phyloP scores from a whole-genome alignment of 2,797 vertebrate species.

The Austrolebias charrua region DNA sequence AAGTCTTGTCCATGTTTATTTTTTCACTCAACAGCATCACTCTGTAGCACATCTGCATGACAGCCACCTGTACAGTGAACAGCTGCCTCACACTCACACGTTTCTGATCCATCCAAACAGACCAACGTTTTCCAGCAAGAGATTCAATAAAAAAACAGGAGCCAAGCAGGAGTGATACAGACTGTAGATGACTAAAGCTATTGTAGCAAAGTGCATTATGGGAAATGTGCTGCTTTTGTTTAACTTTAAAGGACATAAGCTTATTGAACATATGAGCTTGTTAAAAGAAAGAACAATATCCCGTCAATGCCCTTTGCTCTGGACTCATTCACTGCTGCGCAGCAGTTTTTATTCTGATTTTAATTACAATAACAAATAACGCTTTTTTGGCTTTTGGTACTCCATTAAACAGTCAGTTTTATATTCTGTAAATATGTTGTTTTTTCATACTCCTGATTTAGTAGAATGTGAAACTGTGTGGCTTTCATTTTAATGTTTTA shows the following conservation, averaged over 20 bases:
- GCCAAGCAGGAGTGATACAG: too few species aligned
- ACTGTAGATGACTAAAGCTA: neutral
- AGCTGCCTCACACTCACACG: neutral
- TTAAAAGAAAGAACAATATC: neutral
- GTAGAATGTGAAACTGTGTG: neutral
- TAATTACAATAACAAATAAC: too few species aligned
- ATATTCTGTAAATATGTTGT: too few species aligned
- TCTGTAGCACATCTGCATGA: neutral
- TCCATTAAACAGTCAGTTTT: too few species aligned
- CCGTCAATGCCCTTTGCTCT: neutral
- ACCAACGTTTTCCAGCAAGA: neutral
- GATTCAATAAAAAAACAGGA: neutral
- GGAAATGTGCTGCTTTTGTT: neutral
- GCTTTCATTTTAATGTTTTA: neutral
- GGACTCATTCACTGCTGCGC: neutral
- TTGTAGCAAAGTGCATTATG: neutral
- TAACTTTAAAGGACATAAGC: neutral
- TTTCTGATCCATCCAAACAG: neutral
- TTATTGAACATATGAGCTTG: too few species aligned
- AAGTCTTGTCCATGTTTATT: neutral
- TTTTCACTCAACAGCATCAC: neutral
- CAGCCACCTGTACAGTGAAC: neutral
- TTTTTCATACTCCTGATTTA: too few species aligned
- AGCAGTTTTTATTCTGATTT: neutral
- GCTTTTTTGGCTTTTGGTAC: too few species aligned